These are phyloP conservation scores for Ciona savignyi DNA, from an alignment of 23 tunicate species.

Conservation along the genomic window DNA sequence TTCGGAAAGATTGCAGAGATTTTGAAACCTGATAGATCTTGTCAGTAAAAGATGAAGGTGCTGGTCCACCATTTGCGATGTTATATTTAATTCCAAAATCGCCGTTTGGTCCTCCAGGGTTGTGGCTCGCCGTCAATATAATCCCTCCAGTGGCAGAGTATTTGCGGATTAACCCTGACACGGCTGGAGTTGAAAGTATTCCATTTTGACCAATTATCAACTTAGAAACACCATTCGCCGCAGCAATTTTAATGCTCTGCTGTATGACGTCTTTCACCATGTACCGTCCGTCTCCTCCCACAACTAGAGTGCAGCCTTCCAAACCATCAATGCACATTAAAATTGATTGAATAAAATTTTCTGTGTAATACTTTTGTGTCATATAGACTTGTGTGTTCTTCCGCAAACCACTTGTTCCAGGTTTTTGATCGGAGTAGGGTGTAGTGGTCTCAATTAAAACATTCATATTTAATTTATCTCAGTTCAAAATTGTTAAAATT, in stretches of 20 bases:
- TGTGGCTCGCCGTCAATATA: constrained; percentile 92
- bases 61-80: constrained; percentile 93
- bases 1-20: constrained; percentile 26
- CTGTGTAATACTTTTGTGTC: constrained; percentile 75
- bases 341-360: constrained; percentile 93
- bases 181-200: constrained; percentile 88
- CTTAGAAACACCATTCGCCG: constrained; percentile 80
- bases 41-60: constrained; percentile 85
- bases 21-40: constrained; percentile 70
- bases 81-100: constrained; percentile 97
- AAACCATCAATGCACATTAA: constrained; percentile 28
- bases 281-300: constrained; percentile 96
- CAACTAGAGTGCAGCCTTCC: constrained; percentile 74
- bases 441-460: constrained; percentile 38
- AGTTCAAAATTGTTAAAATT: too few relatives aligned
- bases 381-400: constrained; percentile 86
- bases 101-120: constrained; percentile 97
- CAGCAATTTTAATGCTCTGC: constrained; percentile 59
- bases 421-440: constrained; percentile 88
- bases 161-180: constrained; percentile 71
- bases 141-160: constrained; percentile 81
- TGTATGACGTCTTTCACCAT: constrained; percentile 65
- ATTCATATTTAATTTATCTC: too few relatives aligned
- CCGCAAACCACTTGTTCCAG: constrained; percentile 96
- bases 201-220: constrained; percentile 90